Evolutionary conservation across 2,797 vertebrate genomes (phyloP), one percentile per base, ranked within the genome.

Genomic region (Karalla daura): DNA sequence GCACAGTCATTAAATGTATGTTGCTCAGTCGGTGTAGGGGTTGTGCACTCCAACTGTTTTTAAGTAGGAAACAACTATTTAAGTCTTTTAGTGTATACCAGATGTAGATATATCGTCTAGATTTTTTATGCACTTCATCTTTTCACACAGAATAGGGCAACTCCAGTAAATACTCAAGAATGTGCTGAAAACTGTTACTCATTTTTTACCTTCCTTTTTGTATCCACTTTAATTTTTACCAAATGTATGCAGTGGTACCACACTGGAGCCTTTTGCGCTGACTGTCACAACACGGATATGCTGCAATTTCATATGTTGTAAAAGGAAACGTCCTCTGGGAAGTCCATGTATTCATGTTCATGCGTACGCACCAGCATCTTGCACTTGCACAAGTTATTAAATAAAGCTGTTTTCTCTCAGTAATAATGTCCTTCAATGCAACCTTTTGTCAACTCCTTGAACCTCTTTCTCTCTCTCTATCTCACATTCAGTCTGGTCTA

Each of bases 401-500:
- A 51, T 80, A 77, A 77, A 66, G 81, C 66, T 28, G 36, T 56
- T 53, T 74, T 86, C 55, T 71, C 78, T 77, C 60, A 74, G 50
- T 35, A 37, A 41, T 52, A n/a, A n/a, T n/a, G n/a, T n/a, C 60
- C 76, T 69, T 83, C 63, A 51, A 66, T 78, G 54, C 74, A 49
- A 68, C 62, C 53, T 83, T 87, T 85, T 86, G 70, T 86, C 74
- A 74, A 54, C 59, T 17, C 44, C 32, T 60, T 49, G 56, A 56
- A 63, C 6, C 41, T 27, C 49, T n/a, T 6, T 7, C 15, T 17
- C 21, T 15, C 52, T 46, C 47, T 25, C 36, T 37, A 55, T 36
- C 37, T 13, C 66, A 52, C 53, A 47, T 80, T 88, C 83, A 81
- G 9, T 10, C 59, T 58, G 3, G 66, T 72, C 58, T 79, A 69